Evolutionary conservation across 2,888 invertebrate species (phyloP).

Genomic region (Ophonus ardosiacus): DNA sequence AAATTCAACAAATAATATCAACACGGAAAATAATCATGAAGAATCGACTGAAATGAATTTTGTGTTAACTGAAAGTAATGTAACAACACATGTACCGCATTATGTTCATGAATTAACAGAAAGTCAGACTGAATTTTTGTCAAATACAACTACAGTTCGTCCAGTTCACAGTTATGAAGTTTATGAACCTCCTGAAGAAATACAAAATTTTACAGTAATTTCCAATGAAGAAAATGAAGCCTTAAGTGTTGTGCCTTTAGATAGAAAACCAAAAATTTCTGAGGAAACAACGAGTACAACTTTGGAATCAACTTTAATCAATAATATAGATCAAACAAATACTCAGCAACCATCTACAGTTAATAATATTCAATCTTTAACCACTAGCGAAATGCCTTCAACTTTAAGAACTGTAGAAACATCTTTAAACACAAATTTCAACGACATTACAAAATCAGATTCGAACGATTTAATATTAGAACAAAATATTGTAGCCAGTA

Average conservation of each 20-base stretch:
- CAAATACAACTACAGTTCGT: not conserved
- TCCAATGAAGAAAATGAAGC: constrained; percentile 43
- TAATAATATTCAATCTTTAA: constrained; percentile 38
- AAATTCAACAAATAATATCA: not conserved
- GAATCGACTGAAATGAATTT: constrained; percentile 1
- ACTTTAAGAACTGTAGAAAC: constrained; percentile 19
- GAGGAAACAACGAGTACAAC: constrained; percentile 48
- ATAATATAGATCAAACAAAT: constrained; percentile 26
- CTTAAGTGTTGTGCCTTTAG: constrained; percentile 48
- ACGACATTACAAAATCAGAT: constrained; percentile 26
- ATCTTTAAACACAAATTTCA: not conserved
- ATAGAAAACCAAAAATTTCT: constrained; percentile 7
- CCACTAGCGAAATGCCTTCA: not conserved
- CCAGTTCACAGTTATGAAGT: constrained; percentile 28
- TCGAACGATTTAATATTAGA: constrained; percentile 44
- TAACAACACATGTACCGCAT: constrained; percentile 55
- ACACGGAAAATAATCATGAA: not conserved
- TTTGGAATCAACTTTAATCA: constrained; percentile 50
- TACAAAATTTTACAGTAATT: not conserved
- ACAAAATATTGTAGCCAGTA: not conserved
- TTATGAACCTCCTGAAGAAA: constrained; percentile 21
- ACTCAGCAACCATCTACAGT: constrained; percentile 47
- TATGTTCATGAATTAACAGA: constrained; percentile 64
- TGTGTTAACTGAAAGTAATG: constrained; percentile 16
- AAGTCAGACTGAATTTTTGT: constrained; percentile 31